Evolutionary conservation across 1,140 invertebrate genomes (phyloP), one percentile per base, ranked within the genome.

Genomic region (Aleiodes sp.): DNA sequence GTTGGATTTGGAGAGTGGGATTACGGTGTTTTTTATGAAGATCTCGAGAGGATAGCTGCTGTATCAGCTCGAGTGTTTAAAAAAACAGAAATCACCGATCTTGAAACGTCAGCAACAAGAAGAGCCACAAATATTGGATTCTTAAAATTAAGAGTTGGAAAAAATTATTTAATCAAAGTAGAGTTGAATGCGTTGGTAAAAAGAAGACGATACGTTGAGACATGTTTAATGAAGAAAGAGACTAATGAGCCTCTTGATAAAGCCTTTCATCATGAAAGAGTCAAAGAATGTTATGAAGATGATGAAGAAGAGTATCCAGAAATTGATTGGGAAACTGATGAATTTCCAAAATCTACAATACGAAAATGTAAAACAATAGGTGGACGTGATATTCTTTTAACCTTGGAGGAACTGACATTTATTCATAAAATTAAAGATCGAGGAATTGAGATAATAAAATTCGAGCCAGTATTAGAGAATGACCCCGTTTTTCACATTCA

Each of bases 391-490:
- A 65, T 82, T 41, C 35, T 24, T 37, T 76, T 80, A 26, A 63
- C 62, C 1, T 4, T 7, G 21, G 37, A 69, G 1, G 77, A 80
- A 64, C 6, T 71, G 0, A 59, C 2, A 8, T 6, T 7, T 12
- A 31, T 79, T 12, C 26, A 16, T 4, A 26, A 59, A 8, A 16
- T 43, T 4, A 19, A 61, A 37, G 10, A 56, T 7, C 41, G 39
- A 16, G 75, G 68, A 9, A 79, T 82, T 26, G 71, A 78, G 24
- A 24, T 79, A 28, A 68, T 82, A 21, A 75, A 74, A 1, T 56
- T 76, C 6, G 76, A 75, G 57, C 71, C 72, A 39, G 67, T 74
- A n/a, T 52, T n/a, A 7, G 31, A 66, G 8, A 71, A 79, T 43
- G 28, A 33, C 10, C 31, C 29, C 1, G 41, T 72, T 31, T 72